A percentile compares a stretch with the other conserved stretches of the same genome.
Evolutionary conservation across 2,888 invertebrate species (phyloP).

Genomic region (Metellina segmentata): DNA sequence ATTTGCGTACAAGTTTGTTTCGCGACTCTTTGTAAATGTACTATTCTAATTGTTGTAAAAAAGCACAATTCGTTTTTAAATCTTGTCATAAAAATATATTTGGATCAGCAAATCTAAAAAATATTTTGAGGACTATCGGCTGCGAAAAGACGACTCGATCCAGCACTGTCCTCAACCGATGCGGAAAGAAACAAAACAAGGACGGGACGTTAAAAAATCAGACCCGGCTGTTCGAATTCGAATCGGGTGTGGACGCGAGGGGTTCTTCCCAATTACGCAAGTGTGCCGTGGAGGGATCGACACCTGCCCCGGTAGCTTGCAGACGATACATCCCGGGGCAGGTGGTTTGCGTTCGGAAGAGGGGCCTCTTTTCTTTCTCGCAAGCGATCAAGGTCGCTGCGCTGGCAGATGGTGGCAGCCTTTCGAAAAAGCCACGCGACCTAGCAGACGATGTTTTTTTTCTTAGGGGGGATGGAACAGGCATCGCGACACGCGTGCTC

Average conservation of each 20-base stretch:
- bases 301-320: slow-evolving; percentile 40
- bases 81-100: too few relatives aligned
- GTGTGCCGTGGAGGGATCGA: neutral
- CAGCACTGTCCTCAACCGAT: too few relatives aligned
- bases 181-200: too few relatives aligned
- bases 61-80: too few relatives aligned
- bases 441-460: neutral
- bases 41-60: too few relatives aligned
- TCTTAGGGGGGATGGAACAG: neutral
- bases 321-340: neutral
- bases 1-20: too few relatives aligned
- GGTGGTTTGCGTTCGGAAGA: slow-evolving; percentile 7
- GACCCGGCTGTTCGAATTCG: too few relatives aligned
- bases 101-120: too few relatives aligned
- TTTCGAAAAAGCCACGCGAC: neutral
- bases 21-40: too few relatives aligned
- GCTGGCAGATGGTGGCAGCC: neutral
- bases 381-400: neutral
- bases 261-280: neutral
- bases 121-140: too few relatives aligned
- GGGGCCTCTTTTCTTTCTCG: neutral
- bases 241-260: neutral
- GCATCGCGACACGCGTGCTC: neutral
- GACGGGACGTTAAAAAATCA: too few relatives aligned
- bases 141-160: too few relatives aligned